Evolutionary conservation across 2,113 vertebrate genomes (phyloP).

Genomic region (Paracanthobrama guichenoti): DNA sequence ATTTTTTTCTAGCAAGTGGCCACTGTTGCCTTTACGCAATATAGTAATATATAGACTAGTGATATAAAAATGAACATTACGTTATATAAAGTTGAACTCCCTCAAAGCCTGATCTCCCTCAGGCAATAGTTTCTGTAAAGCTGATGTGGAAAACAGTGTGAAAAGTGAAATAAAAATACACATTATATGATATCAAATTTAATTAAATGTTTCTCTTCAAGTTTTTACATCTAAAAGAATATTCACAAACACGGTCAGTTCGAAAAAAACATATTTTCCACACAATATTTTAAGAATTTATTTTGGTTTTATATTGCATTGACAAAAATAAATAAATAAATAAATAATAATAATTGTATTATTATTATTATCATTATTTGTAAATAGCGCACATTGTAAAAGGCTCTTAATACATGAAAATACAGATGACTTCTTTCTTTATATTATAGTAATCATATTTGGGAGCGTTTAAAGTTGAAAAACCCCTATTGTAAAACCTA

Average conservation of each 20-base stretch:
- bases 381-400: background rate
- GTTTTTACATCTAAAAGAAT: background rate
- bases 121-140: background rate
- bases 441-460: background rate
- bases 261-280: background rate
- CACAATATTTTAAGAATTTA: background rate
- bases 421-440: background rate
- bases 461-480: background rate
- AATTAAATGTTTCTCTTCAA: background rate
- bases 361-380: too few species aligned
- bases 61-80: background rate
- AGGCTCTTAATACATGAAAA: background rate
- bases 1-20: background rate
- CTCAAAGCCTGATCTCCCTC: too few species aligned
- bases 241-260: background rate
- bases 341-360: too few species aligned
- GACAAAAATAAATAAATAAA: too few species aligned
- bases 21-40: background rate
- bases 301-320: background rate
- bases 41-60: background rate
- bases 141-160: background rate
- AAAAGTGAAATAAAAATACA: background rate
- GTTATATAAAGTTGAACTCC: background rate
- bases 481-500: background rate
- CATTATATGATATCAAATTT: background rate